Evolutionary conservation across 2,888 invertebrate genomes (phyloP).

Genomic region (Drosophila mettleri): DNA sequence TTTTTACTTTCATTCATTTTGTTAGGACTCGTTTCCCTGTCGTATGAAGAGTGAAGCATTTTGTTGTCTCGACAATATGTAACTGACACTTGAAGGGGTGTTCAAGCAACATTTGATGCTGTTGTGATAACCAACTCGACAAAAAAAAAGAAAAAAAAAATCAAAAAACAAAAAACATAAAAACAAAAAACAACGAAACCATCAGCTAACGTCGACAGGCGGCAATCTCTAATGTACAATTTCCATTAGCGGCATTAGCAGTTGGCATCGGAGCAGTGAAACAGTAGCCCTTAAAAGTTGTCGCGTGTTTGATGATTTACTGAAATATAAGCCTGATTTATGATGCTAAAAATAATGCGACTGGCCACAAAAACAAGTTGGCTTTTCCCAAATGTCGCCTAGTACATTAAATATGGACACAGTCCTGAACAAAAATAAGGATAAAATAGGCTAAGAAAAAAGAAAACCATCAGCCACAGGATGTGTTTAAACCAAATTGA

Average conservation of each 20-base stretch:
- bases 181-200: conserved; percentile 16
- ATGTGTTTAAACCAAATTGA: conserved; percentile 77
- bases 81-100: conserved; percentile 80
- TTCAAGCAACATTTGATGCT: conserved; percentile 74
- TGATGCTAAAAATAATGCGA: conserved; percentile 69
- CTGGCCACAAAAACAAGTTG: conserved; percentile 53
- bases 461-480: conserved; percentile 57
- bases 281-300: conserved; percentile 50
- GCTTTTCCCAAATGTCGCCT: conserved; percentile 35
- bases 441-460: conserved; percentile 40
- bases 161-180: neutral
- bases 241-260: conserved; percentile 72
- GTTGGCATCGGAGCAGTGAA: conserved; percentile 35
- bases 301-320: conserved; percentile 80
- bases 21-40: conserved; percentile 40
- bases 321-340: conserved; percentile 83
- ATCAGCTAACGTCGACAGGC: conserved; percentile 35
- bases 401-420: conserved; percentile 63
- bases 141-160: conserved; percentile 19
- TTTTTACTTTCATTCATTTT: conserved; percentile 19
- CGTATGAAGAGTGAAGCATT: conserved; percentile 71
- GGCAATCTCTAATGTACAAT: conserved; percentile 73
- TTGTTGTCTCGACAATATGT: conserved; percentile 79
- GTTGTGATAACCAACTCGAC: conserved; percentile 59
- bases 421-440: conserved; percentile 38